These are phyloP conservation scores for Sesia bembeciformis DNA, from an alignment of 2,888 invertebrate genomes.

Conservation along the genomic window DNA sequence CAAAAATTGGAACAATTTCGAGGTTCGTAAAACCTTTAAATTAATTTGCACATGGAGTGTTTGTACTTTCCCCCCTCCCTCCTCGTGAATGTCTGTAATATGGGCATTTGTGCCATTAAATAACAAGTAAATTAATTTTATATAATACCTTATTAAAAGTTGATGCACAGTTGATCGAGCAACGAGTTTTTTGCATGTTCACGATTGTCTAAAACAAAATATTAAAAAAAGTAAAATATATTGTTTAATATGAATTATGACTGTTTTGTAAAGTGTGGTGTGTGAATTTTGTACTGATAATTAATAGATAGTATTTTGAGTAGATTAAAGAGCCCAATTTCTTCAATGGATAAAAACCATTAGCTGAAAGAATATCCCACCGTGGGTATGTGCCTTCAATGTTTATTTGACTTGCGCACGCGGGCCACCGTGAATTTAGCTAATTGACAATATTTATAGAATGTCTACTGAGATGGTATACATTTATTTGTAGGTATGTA, in stretches of 20 bases:
- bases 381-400: no score
- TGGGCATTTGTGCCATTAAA: conserved; percentile 16
- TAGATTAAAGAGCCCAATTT: no score
- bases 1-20: conserved; percentile 87
- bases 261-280: background rate
- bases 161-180: conserved; percentile 49
- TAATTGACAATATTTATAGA: no score
- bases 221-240: background rate
- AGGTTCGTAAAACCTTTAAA: conserved; percentile 78
- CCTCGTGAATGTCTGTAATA: conserved; percentile 57
- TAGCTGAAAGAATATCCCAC: no score
- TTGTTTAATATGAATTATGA: background rate
- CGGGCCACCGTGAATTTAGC: no score
- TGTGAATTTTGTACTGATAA: background rate
- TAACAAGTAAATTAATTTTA: conserved; percentile 18
- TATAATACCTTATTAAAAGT: conserved; percentile 35
- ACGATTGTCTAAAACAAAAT: conserved; percentile 24
- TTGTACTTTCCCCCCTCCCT: conserved; percentile 54
- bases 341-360: no score
- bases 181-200: conserved; percentile 51
- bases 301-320: no score
- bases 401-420: no score
- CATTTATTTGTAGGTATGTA: no score
- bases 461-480: no score
- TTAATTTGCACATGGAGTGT: conserved; percentile 71